phyloP scores from a whole-genome alignment of 2,113 vertebrate genomes.

The Scomber scombrus region DNA sequence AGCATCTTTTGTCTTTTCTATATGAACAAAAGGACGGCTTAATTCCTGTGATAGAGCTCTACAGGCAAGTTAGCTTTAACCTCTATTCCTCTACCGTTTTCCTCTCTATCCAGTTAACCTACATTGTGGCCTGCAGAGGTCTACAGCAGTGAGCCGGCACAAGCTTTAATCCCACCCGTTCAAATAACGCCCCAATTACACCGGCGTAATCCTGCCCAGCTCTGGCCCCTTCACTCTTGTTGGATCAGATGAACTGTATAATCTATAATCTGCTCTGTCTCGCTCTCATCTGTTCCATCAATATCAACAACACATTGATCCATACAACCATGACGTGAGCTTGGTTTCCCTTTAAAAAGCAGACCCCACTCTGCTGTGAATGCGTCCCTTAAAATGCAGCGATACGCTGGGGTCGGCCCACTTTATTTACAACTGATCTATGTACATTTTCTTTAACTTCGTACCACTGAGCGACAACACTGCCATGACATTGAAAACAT shows the following conservation, averaged over 20 bases:
- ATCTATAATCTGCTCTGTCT: slow-evolving; percentile 55
- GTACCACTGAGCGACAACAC: not conserved
- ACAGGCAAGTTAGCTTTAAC: slow-evolving; percentile 38
- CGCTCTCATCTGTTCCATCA: slow-evolving; percentile 5
- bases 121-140: slow-evolving; percentile 51
- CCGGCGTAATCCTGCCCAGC: slow-evolving; percentile 57
- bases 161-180: slow-evolving; percentile 58
- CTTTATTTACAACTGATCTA: not conserved
- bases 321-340: not conserved
- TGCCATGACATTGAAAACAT: slow-evolving; percentile 6
- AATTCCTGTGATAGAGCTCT: not conserved
- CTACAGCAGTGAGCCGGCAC: slow-evolving; percentile 14
- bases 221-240: slow-evolving; percentile 16
- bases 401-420: not conserved
- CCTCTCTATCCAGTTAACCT: slow-evolving; percentile 62
- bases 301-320: slow-evolving; percentile 51
- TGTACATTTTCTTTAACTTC: not conserved
- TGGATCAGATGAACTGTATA: slow-evolving; percentile 35
- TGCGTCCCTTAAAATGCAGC: slow-evolving; percentile 15
- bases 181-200: slow-evolving; percentile 63
- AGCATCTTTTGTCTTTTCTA: not conserved
- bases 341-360: slow-evolving; percentile 35
- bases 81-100: slow-evolving; percentile 38
- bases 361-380: not conserved
- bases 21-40: not conserved